Conservation (phyloP, 2,113 vertebrate genomes). For the Triplophysa rosa region DNA sequence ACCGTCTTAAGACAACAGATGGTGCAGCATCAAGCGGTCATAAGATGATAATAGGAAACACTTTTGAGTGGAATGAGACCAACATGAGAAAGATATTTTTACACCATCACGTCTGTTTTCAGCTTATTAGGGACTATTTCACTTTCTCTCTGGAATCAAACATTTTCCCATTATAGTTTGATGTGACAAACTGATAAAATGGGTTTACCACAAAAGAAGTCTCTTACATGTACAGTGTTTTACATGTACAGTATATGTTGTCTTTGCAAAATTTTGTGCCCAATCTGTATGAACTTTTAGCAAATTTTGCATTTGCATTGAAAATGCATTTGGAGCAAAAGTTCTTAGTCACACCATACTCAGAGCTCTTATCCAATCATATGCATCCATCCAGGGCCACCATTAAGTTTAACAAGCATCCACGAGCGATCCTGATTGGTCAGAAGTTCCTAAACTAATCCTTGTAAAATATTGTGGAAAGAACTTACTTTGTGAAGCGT, state of each 20-base stretch:
- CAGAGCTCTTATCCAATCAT: background rate
- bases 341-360: background rate
- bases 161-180: too few species aligned
- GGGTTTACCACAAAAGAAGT: too few species aligned
- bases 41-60: background rate
- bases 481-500: constrained; percentile 51
- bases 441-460: background rate
- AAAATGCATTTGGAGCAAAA: background rate
- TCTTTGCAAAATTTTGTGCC: too few species aligned
- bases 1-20: background rate
- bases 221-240: too few species aligned
- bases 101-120: background rate
- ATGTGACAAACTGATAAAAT: too few species aligned
- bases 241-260: too few species aligned
- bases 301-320: background rate
- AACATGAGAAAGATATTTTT: background rate
- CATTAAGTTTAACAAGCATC: background rate
- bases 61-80: background rate
- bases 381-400: background rate
- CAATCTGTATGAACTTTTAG: too few species aligned
- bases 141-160: too few species aligned
- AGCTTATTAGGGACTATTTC: too few species aligned
- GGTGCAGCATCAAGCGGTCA: background rate
- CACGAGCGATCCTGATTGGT: background rate
- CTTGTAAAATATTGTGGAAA: background rate